A percentile compares a stretch with the other conserved stretches of the same genome.
phyloP scores from a whole-genome alignment of 2,113 vertebrate genomes.

The Cyanoderma ruficeps region DNA sequence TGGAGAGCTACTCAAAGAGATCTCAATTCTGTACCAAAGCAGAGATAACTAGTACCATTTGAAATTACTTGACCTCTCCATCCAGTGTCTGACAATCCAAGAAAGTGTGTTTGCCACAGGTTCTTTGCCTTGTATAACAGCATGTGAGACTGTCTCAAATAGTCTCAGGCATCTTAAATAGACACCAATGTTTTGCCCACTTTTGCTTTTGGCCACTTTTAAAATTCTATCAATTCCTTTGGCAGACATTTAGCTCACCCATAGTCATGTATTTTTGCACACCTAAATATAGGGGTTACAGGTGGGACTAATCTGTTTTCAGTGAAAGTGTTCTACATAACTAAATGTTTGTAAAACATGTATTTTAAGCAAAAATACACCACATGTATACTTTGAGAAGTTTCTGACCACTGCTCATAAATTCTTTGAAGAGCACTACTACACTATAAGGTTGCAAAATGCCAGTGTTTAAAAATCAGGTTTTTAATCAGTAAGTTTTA shows the following conservation, averaged over 20 bases:
- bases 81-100: neutral
- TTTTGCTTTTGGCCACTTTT: neutral
- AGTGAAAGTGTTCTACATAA: neutral
- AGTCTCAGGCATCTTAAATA: neutral
- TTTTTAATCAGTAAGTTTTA: neutral
- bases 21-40: neutral
- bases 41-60: neutral
- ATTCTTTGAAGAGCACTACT: neutral
- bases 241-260: neutral
- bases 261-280: neutral
- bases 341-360: neutral
- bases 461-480: neutral
- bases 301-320: neutral
- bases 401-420: neutral
- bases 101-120: neutral
- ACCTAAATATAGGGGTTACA: neutral
- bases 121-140: neutral
- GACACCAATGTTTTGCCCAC: neutral
- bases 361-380: neutral
- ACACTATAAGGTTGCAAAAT: neutral
- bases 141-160: neutral
- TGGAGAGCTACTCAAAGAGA: neutral
- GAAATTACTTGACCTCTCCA: neutral
- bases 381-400: neutral
- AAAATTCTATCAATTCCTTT: neutral